Conservation (phyloP, 2,113 vertebrate species). For the Cettia cetti region DNA sequence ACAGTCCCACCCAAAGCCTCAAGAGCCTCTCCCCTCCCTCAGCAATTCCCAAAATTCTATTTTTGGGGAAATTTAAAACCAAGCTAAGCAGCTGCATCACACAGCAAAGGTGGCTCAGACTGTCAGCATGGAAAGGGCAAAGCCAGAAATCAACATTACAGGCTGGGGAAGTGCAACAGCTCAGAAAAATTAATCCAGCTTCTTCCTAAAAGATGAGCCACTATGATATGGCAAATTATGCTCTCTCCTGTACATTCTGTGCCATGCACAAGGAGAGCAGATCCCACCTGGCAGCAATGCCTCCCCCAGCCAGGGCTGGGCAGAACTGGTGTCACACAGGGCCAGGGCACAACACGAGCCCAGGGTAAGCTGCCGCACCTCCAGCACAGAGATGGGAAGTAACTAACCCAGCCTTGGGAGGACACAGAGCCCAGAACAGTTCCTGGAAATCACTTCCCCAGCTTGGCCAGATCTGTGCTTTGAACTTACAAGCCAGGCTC, state of each 20-base stretch:
- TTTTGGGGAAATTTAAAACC: not conserved
- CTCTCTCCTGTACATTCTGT: not conserved
- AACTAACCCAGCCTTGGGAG: not conserved
- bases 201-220: not conserved
- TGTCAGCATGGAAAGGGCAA: not conserved
- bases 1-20: not conserved
- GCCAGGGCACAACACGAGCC: rapidly evolving
- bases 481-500: not conserved
- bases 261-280: rapidly evolving
- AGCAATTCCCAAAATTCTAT: not conserved
- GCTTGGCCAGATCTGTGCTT: not conserved
- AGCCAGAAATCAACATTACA: not conserved
- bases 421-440: not conserved
- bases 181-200: not conserved
- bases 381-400: rapidly evolving
- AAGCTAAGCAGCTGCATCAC: not conserved
- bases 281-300: not conserved
- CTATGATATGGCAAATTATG: not conserved
- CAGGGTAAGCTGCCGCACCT: not conserved
- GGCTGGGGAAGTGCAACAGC: not conserved
- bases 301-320: not conserved
- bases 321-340: rapidly evolving
- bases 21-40: not conserved
- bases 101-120: not conserved
- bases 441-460: not conserved